Conservation (phyloP, 2,888 invertebrate species). For the Philereme vetulata region DNA sequence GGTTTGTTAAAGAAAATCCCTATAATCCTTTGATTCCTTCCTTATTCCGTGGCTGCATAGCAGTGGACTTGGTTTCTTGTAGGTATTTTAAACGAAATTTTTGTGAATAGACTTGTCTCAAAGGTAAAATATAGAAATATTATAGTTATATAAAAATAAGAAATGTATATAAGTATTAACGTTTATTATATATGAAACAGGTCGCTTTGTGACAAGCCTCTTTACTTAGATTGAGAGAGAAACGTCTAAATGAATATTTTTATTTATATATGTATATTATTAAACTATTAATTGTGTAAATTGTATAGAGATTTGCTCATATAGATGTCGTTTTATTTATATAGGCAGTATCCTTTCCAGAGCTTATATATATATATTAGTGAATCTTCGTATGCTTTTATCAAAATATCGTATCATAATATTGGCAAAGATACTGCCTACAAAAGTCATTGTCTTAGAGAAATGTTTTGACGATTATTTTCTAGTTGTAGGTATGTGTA, state of each 20-base stretch:
- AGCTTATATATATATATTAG: constrained; percentile 45
- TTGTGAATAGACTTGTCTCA: constrained; percentile 77
- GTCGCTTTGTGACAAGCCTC: constrained; percentile 76
- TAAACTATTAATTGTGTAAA: constrained; percentile 69
- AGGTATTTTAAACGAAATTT: constrained; percentile 60
- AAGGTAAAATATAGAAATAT: constrained; percentile 61
- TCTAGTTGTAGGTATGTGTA: constrained; percentile 82
- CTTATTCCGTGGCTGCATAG: constrained; percentile 73
- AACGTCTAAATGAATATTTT: constrained; percentile 57
- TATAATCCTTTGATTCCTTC: constrained; percentile 35
- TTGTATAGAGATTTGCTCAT: constrained; percentile 75
- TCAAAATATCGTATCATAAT: constrained; percentile 24
- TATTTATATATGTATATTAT: constrained; percentile 51
- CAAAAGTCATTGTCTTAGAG: constrained; percentile 66
- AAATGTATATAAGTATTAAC: constrained; percentile 44
- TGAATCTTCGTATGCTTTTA: constrained; percentile 31
- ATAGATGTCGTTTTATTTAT: constrained; percentile 76
- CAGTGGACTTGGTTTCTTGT: constrained; percentile 82
- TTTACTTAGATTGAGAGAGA: constrained; percentile 58
- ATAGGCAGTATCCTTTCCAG: constrained; percentile 77
- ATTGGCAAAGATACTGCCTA: constrained; percentile 75
- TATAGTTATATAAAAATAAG: constrained; percentile 38
- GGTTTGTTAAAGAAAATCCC: constrained; percentile 11
- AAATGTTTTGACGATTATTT: constrained; percentile 67
- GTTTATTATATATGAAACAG: constrained; percentile 47